Conservation (phyloP, 2,113 vertebrate species). For the Anguilla rostrata region DNA sequence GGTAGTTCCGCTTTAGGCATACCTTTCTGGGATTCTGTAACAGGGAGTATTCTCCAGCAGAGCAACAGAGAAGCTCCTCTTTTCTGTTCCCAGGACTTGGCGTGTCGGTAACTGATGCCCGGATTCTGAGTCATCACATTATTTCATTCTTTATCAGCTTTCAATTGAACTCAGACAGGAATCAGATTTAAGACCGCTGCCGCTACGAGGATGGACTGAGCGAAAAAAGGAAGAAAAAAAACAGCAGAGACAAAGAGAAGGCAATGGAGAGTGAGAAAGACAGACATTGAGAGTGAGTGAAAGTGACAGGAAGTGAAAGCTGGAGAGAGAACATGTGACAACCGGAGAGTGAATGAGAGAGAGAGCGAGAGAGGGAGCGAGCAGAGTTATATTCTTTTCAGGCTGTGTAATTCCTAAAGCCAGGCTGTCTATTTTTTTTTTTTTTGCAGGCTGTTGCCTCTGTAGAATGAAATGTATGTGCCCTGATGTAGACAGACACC, state of each 20-base stretch:
- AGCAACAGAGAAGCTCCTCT: conserved; percentile 43
- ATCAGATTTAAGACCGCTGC: conserved; percentile 54
- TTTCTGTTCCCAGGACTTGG: conserved; percentile 58
- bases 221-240: neutral
- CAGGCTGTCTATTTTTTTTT: conserved; percentile 19
- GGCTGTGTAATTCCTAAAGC: conserved; percentile 55
- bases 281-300: conserved; percentile 36
- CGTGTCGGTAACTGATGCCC: conserved; percentile 55
- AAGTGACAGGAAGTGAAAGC: neutral
- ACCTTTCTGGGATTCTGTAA: conserved; percentile 41
- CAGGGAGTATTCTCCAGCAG: conserved; percentile 39
- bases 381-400: conserved; percentile 45
- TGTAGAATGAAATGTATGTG: conserved; percentile 35
- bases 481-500: conserved; percentile 33
- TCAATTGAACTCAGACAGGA: conserved; percentile 58
- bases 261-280: neutral
- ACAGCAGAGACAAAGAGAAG: neutral
- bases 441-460: conserved; percentile 24
- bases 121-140: conserved; percentile 49
- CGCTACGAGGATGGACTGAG: conserved; percentile 33
- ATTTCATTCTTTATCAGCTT: conserved; percentile 53
- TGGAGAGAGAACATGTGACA: neutral
- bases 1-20: conserved; percentile 17
- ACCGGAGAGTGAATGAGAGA: neutral
- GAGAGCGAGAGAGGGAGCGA: neutral